Evolutionary conservation across 1,140 invertebrate genomes (phyloP).

Genomic region (Drosophila serrata): DNA sequence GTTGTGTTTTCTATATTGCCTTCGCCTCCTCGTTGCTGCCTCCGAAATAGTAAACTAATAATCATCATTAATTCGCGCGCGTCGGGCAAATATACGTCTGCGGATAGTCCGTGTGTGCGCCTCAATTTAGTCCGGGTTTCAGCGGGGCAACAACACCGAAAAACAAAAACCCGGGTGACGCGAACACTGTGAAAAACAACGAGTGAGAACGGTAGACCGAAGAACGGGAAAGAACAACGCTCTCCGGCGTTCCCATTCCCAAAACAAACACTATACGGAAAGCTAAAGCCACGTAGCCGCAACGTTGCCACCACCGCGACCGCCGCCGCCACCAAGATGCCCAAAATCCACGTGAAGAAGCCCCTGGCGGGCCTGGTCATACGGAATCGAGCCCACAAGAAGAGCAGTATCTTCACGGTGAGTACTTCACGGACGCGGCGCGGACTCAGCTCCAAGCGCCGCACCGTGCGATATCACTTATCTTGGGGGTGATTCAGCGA

Average conservation of each 20-base stretch:
- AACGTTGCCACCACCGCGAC: conserved; percentile 39
- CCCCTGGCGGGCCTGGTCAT: conserved; percentile 88
- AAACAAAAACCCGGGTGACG: conserved; percentile 41
- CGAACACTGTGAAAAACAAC: conserved; percentile 31
- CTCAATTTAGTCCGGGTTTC: conserved; percentile 15
- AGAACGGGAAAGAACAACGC: conserved; percentile 15
- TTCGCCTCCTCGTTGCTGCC: conserved; percentile 16
- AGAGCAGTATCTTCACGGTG: conserved; percentile 91
- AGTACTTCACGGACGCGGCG: conserved; percentile 61
- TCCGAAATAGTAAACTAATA: conserved; percentile 38
- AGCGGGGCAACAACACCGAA: conserved; percentile 23
- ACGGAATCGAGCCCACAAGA: conserved; percentile 90
- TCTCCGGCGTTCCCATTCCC: conserved; percentile 21
- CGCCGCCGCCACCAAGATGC: conserved; percentile 62
- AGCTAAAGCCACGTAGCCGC: conserved; percentile 59
- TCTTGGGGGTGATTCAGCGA: conserved; percentile 39
- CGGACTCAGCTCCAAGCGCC: not conserved
- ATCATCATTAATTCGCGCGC: conserved; percentile 20
- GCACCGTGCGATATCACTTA: conserved; percentile 18
- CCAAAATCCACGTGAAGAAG: conserved; percentile 85
- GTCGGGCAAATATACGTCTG: conserved; percentile 6
- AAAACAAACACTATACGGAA: conserved; percentile 35
- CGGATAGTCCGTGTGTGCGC: conserved; percentile 21
- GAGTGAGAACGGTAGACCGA: not conserved
- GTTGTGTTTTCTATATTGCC: conserved; percentile 31